A percentile compares a stretch with the other conserved stretches of the same genome.
These are phyloP conservation scores for Drosophila varians DNA, from an alignment of 1,140 invertebrate species.

Conservation along the genomic window DNA sequence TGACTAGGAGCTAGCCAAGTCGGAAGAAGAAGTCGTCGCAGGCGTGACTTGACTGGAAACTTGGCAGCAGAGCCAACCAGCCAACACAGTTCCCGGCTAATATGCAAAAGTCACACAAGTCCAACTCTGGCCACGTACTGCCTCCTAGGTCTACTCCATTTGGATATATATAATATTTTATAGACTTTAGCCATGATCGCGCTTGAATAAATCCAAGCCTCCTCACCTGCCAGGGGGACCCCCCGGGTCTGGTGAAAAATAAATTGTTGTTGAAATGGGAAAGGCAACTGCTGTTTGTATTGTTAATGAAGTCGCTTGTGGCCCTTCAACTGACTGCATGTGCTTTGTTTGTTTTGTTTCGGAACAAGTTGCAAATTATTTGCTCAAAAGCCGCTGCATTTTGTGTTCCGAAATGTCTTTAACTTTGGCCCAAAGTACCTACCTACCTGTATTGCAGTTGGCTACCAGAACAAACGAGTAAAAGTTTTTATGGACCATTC, in stretches of 20 bases:
- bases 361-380: conserved; percentile 10
- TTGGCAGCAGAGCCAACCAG: conserved; percentile 10
- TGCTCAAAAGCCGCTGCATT: background rate
- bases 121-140: conserved; percentile 32
- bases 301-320: conserved; percentile 40
- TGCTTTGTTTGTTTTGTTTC: conserved; percentile 33
- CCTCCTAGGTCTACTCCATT: conserved; percentile 9
- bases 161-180: background rate
- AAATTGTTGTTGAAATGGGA: conserved; percentile 40
- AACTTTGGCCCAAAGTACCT: background rate
- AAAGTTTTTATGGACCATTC: conserved; percentile 20
- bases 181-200: conserved; percentile 7
- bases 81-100: conserved; percentile 17
- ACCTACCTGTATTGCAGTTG: background rate
- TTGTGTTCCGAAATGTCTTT: background rate
- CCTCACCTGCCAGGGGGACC: conserved; percentile 16
- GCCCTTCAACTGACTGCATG: conserved; percentile 17
- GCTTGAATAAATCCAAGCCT: conserved; percentile 16
- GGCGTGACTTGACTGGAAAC: conserved; percentile 44
- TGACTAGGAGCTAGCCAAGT: conserved; percentile 40
- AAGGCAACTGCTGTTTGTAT: conserved; percentile 29
- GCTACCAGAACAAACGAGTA: conserved; percentile 1
- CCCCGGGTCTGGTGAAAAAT: conserved; percentile 4
- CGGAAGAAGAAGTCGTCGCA: conserved; percentile 18
- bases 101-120: conserved; percentile 40